Percentiles rank a stretch among this genome's conserved stretches.
Conservation (phyloP, 2,888 invertebrate genomes). For the Amphipoea lucens region DNA sequence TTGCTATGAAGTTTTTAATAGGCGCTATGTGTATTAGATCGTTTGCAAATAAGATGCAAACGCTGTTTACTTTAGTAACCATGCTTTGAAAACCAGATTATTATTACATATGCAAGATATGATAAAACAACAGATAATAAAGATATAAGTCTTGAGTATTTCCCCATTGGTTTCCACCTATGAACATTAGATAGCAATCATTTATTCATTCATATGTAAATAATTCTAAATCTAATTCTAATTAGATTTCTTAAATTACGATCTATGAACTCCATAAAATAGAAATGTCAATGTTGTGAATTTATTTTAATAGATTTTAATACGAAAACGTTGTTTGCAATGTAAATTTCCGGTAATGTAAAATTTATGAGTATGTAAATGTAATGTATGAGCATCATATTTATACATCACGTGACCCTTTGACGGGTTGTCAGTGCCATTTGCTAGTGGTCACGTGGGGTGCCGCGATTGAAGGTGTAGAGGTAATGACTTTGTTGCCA, state of each 20-base stretch:
- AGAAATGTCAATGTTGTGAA: constrained; percentile 13
- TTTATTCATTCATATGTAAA: not conserved
- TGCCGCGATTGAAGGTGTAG: too few relatives aligned
- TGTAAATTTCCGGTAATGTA: constrained; percentile 38
- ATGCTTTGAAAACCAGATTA: not conserved
- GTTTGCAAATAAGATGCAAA: not conserved
- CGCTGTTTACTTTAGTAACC: not conserved
- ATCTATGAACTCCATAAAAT: not conserved
- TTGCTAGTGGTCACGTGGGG: constrained; percentile 28
- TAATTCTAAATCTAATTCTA: not conserved
- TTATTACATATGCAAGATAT: not conserved
- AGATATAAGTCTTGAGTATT: too few relatives aligned
- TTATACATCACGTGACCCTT: constrained; percentile 42
- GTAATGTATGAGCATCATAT: constrained; percentile 33
- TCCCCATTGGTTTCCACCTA: not conserved
- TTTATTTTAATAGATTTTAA: constrained; percentile 20
- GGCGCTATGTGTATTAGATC: not conserved
- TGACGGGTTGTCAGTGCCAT: not conserved
- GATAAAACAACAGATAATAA: not conserved
- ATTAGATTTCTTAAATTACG: not conserved
- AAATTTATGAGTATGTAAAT: constrained; percentile 46
- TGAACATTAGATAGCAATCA: not conserved
- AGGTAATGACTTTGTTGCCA: not conserved
- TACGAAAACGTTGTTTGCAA: constrained; percentile 23
- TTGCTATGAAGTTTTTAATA: constrained; percentile 14